phyloP scores from a whole-genome alignment of 1,140 invertebrate species.

The Linepithema humile region DNA sequence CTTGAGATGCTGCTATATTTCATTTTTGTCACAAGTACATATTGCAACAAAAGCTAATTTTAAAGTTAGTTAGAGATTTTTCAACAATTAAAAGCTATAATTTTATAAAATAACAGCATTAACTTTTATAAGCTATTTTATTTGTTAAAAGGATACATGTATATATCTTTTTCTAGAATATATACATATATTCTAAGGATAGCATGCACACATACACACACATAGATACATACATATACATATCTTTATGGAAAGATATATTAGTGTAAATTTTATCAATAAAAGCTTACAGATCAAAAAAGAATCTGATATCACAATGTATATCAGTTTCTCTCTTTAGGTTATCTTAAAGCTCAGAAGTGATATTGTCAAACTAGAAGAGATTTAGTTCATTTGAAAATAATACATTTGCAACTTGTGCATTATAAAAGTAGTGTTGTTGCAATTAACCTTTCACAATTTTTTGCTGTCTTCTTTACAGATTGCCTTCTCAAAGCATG shows the following conservation, averaged over 20 bases:
- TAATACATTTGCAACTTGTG: background rate
- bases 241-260: background rate
- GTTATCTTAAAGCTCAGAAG: background rate
- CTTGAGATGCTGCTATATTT: background rate
- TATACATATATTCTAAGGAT: too few relatives aligned
- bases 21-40: background rate
- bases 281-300: background rate
- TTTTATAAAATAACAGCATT: background rate
- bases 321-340: too few relatives aligned
- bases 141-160: background rate
- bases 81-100: background rate
- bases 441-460: slow-evolving; percentile 18
- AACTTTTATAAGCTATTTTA: background rate
- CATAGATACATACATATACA: background rate
- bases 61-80: background rate
- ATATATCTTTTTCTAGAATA: too few relatives aligned
- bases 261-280: background rate
- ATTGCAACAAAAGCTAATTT: too few relatives aligned
- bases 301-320: too few relatives aligned
- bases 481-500: background rate
- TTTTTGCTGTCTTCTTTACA: background rate
- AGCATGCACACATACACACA: too few relatives aligned
- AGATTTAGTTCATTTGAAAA: background rate
- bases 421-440: background rate
- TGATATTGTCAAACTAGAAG: background rate